Evolutionary conservation across 2,113 vertebrate species (phyloP).

Genomic region (Prunella fulvescens): DNA sequence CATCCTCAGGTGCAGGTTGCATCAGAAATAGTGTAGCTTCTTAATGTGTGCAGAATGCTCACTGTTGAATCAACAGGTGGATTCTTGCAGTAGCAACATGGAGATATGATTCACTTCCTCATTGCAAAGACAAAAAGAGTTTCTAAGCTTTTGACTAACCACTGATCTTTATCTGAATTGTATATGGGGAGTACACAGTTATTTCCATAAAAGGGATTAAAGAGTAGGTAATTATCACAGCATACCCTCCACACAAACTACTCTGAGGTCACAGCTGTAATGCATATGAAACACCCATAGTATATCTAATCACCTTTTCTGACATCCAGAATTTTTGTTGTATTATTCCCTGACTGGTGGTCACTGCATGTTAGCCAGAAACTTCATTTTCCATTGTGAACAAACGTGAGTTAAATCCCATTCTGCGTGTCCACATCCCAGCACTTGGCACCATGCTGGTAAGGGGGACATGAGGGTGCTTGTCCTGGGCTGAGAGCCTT

Average conservation of each 20-base stretch:
- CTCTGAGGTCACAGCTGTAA: not conserved
- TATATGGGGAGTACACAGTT: not conserved
- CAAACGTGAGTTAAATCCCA: not conserved
- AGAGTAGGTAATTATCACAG: not conserved
- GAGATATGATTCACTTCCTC: not conserved
- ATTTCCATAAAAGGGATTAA: not conserved
- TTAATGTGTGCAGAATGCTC: not conserved
- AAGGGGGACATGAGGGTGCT: fast-evolving
- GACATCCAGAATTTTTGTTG: not conserved
- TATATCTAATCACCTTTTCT: not conserved
- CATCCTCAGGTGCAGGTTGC: not conserved
- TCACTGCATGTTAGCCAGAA: not conserved
- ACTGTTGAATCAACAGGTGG: not conserved
- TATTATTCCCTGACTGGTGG: not conserved
- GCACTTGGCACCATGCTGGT: fast-evolving
- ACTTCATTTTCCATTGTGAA: not conserved
- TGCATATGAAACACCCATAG: not conserved
- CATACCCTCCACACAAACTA: not conserved
- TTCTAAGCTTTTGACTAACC: not conserved
- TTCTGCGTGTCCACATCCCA: not conserved
- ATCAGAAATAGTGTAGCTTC: not conserved
- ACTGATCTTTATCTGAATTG: not conserved
- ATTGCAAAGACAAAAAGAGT: not conserved
- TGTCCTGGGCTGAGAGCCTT: not conserved
- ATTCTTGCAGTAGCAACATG: not conserved